Conservation (phyloP, 2,888 invertebrate genomes). For the Caenorhabditis imperialis region DNA sequence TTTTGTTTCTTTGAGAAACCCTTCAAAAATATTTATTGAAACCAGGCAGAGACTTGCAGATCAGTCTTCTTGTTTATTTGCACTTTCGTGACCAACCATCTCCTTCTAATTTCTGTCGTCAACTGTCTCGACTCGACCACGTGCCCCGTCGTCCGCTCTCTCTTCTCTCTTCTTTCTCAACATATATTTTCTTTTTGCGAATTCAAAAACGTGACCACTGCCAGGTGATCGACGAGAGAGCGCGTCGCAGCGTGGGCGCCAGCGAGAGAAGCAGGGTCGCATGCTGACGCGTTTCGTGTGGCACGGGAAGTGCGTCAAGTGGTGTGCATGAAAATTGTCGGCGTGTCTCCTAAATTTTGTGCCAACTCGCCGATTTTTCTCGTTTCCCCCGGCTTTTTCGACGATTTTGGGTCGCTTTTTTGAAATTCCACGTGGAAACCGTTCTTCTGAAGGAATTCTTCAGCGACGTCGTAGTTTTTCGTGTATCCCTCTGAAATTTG, state of each 20-base stretch:
- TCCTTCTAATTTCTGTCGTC: conserved; percentile 1
- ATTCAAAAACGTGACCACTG: conserved; percentile 49
- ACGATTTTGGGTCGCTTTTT: background rate
- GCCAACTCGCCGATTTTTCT: conserved; percentile 17
- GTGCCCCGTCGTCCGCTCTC: no score
- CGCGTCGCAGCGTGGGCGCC: background rate
- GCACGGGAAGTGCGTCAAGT: conserved; percentile 31
- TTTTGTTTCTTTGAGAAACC: no score
- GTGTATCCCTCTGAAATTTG: no score
- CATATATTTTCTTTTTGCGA: background rate
- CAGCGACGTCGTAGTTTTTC: background rate
- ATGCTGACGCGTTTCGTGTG: conserved; percentile 33
- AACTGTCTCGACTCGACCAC: conserved; percentile 33
- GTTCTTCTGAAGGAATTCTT: background rate
- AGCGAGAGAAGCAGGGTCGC: conserved; percentile 36
- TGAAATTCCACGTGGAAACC: conserved; percentile 9
- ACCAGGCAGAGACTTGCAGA: no score
- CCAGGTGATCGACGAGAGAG: conserved; percentile 51
- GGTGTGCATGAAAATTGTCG: conserved; percentile 41
- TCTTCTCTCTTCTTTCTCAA: background rate
- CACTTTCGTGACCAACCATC: no score
- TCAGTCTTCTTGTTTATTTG: no score
- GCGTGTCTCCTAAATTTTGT: conserved; percentile 51
- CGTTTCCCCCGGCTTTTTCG: conserved; percentile 1
- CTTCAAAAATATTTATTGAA: no score